Evolutionary conservation across 2,888 invertebrate species (phyloP), one percentile per base, ranked within the genome.

Genomic region (Drosophila falleni): DNA sequence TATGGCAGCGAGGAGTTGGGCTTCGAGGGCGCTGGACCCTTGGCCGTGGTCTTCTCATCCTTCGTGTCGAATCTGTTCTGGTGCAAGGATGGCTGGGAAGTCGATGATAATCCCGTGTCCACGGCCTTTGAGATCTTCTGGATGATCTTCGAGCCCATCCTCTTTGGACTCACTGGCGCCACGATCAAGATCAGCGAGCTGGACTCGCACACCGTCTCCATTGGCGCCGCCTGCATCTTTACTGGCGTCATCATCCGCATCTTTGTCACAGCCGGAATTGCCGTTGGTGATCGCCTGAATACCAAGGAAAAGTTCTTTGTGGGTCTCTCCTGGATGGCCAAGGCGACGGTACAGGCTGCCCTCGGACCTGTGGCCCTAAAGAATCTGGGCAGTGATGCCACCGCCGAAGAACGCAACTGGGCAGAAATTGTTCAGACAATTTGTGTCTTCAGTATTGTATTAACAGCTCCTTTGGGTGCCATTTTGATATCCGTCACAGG

Each of bases 321-420:
- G 15, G 95, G 98, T 0, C 93, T 99, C 5, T 95, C 98, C 0
- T 98, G 98, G 96, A 96, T 98, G 95, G 97, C 98, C 2, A 99
- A 99, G 93, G 99, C 98, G 6, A 98, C 99, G n/a, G 98, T 99
- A 0, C 98, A 98, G 95, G 97, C 97, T 23, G 97, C 97, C 0
- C 92, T 97, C 41, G 97, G 96, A 0, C 96, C 97, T 0, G 95
- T 96, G 2, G 95, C 96, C 0, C 91, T 97, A 33, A 96, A 96
- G 81, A 94, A 95, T 70, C 94, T 96, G 0, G 91, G 84, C 64
- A 89, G 85, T 50, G 91, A 93, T 60, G 84, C 92, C 0, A 91
- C 86, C 0, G 94, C 94, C 0, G 91, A 93, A 1, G 94, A 95
- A 39, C 91, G 94, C 46, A 92, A 92, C 10, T 95, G 95, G 90